phyloP scores from a whole-genome alignment of 2,113 vertebrate genomes.

The Cyphomyrus plagiostoma region DNA sequence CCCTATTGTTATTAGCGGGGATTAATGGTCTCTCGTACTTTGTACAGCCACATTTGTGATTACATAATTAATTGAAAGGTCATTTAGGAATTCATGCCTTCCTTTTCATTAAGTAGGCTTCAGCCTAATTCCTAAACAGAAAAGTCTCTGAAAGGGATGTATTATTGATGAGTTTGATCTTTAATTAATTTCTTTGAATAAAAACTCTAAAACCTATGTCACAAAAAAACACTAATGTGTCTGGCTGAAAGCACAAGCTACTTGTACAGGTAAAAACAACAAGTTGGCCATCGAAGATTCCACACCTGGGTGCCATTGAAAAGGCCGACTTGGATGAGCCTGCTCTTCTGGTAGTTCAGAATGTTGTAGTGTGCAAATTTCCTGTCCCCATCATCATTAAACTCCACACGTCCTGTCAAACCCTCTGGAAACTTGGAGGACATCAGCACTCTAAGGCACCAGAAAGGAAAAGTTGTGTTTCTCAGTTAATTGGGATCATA shows the following conservation, averaged over 20 bases:
- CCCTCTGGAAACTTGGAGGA: conserved; percentile 91
- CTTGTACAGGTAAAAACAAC: not conserved
- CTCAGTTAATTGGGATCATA: not conserved
- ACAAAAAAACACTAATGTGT: not conserved
- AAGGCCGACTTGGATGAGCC: conserved; percentile 87
- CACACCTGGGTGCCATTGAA: conserved; percentile 90
- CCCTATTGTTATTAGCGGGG: not conserved
- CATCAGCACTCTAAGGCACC: conserved; percentile 80
- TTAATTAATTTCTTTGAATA: not conserved
- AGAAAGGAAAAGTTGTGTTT: not conserved
- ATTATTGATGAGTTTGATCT: not conserved
- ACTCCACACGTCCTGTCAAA: conserved; percentile 88
- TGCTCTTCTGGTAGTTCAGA: conserved; percentile 91
- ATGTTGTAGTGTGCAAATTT: conserved; percentile 96
- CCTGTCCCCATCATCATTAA: conserved; percentile 93
- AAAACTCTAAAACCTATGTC: not conserved
- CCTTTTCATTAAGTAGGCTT: not conserved
- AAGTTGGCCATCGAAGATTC: not conserved
- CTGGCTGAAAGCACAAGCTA: not conserved
- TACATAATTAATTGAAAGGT: not conserved
- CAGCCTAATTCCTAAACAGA: not conserved
- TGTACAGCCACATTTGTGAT: not conserved
- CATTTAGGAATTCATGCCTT: not conserved
- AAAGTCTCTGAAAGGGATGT: not conserved
- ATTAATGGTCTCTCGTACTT: not conserved